phyloP scores from a whole-genome alignment of 2,113 vertebrate genomes.

The Cricetomys ansorgei region DNA sequence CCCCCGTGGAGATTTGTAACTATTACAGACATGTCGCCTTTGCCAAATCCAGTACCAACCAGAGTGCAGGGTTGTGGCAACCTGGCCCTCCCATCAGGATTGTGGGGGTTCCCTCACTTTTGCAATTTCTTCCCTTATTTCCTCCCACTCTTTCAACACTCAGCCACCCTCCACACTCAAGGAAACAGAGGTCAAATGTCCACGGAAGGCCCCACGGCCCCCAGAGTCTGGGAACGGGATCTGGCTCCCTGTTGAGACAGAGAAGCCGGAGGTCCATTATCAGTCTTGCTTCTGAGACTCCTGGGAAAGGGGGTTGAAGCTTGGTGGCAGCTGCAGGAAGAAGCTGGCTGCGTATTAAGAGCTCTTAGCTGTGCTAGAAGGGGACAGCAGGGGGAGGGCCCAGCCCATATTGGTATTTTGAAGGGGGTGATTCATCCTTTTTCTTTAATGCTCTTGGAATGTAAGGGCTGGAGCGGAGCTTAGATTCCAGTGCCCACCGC shows the following conservation, averaged over 20 bases:
- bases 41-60: slow-evolving; percentile 22
- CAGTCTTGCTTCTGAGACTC: slow-evolving; percentile 79
- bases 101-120: neutral
- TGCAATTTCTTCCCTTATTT: neutral
- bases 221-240: slow-evolving; percentile 69
- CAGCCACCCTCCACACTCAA: neutral
- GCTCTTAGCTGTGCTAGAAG: slow-evolving; percentile 74
- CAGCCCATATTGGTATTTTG: slow-evolving; percentile 77
- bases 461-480: slow-evolving; percentile 70
- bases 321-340: slow-evolving; percentile 80
- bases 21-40: neutral
- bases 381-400: slow-evolving; percentile 69
- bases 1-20: slow-evolving; percentile 17
- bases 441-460: slow-evolving; percentile 82
- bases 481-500: slow-evolving; percentile 66
- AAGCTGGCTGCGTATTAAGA: slow-evolving; percentile 76
- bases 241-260: slow-evolving; percentile 72
- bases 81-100: neutral
- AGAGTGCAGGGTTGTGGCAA: neutral
- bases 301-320: slow-evolving; percentile 81
- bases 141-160: neutral
- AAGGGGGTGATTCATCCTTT: slow-evolving; percentile 82
- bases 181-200: slow-evolving; percentile 50
- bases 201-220: slow-evolving; percentile 32
- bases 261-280: slow-evolving; percentile 77